Evolutionary conservation across 2,888 invertebrate genomes (phyloP), one percentile per base, ranked within the genome.

Genomic region (Spodoptera picta): DNA sequence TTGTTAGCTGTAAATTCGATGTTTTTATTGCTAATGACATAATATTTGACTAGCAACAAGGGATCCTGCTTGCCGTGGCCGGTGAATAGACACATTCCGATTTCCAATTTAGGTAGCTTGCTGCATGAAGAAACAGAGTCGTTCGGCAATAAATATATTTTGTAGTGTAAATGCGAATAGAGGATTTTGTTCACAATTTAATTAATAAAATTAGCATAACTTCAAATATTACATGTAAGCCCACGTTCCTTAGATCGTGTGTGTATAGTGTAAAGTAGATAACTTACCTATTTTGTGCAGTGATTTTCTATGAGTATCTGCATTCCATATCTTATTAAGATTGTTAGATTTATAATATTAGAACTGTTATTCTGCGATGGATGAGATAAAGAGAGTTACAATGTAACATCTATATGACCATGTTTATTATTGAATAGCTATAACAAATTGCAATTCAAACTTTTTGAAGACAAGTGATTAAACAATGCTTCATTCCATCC

Each of bases 1-100:
- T 65, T 55, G 63, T 67, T 60, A 51, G 65, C 60, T 72, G 60
- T 77, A 68, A 70, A 55, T 69, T 59, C 1, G n/a, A 50, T 59
- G 43, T 70, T 27, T 72, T 75, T 72, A 64, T 75, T 60, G 50
- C 42, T 70, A 75, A 57, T 56, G 47, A 47, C 12, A 27, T 51
- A 60, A 42, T 75, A 65, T 75, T 75, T 65, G 71, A 60, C 42
- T 65, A 49, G 49, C 55, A 59, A 65, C 65, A 53, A 50, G 49
- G 46, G 23, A 64, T 53, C 56, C 23, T 23, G 24, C 51, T 24
- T 19, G 58, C 24, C 19, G 56, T 52, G 60, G 47, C 54, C 24
- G 24, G 59, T 55, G 60, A 47, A 19, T 27, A 41, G 45, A 3
- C 9, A 36, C 65, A 71, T 57, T 56, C 65, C 65, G 44, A 41